phyloP scores from a whole-genome alignment of 2,113 vertebrate genomes.

The Cinclus cinclus region DNA sequence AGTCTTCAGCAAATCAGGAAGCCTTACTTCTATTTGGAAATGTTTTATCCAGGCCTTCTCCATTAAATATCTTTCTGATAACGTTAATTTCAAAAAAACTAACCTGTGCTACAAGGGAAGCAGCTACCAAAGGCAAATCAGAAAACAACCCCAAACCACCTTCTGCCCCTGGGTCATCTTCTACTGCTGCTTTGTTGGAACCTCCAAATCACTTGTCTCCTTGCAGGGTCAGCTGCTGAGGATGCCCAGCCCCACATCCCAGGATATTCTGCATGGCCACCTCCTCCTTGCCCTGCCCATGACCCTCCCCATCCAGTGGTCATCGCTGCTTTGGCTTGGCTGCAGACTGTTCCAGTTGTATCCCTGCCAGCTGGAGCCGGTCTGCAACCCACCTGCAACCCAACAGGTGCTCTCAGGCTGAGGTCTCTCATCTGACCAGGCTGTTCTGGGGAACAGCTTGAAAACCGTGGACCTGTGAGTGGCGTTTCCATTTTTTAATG shows the following conservation, averaged over 20 bases:
- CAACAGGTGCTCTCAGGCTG: background rate
- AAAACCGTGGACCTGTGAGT: background rate
- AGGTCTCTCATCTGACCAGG: fast-evolving
- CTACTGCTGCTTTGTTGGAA: background rate
- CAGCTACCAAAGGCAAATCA: background rate
- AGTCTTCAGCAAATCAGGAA: background rate
- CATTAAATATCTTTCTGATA: background rate
- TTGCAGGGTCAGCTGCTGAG: background rate
- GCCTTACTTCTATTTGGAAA: background rate
- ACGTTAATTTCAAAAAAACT: background rate
- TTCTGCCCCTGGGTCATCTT: background rate
- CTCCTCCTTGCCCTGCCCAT: background rate
- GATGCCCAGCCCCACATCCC: fast-evolving
- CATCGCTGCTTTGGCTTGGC: background rate
- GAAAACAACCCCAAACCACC: background rate
- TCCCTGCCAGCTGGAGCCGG: background rate
- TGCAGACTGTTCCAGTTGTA: background rate
- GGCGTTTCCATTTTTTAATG: background rate
- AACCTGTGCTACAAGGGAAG: background rate
- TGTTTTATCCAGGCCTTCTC: background rate
- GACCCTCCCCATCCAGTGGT: background rate
- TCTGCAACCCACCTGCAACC: background rate
- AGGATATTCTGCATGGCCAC: fast-evolving
- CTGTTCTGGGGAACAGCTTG: background rate
- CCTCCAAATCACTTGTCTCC: background rate